Percentiles rank a stretch among this genome's conserved stretches.
These are phyloP conservation scores for Leptarthrus brevirostris DNA, from an alignment of 2,888 invertebrate species.

Conservation along the genomic window DNA sequence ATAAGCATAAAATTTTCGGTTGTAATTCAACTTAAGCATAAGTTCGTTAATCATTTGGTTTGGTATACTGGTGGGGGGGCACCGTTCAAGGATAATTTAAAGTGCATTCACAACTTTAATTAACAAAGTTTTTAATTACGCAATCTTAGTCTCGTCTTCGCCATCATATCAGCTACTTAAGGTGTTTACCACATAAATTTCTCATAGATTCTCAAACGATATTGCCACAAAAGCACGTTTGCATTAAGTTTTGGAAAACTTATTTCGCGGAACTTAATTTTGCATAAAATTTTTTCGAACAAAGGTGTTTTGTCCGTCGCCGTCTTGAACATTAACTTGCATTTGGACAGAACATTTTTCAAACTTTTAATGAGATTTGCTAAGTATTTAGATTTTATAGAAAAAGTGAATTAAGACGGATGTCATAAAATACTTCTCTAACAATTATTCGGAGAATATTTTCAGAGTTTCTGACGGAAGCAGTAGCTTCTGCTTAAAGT, in stretches of 20 bases:
- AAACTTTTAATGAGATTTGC: neutral
- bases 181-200: constrained; percentile 50
- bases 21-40: constrained; percentile 15
- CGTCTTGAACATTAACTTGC: neutral
- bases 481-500: too few species aligned
- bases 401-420: too few species aligned
- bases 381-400: too few species aligned
- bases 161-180: constrained; percentile 1
- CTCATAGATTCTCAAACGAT: constrained; percentile 47
- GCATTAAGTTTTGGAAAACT: constrained; percentile 32
- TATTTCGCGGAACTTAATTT: constrained; percentile 50
- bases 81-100: constrained; percentile 19
- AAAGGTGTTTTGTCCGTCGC: neutral
- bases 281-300: constrained; percentile 47
- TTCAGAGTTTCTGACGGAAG: too few species aligned
- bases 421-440: too few species aligned
- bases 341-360: neutral
- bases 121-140: constrained; percentile 52
- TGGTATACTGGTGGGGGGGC: neutral
- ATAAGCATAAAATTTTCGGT: constrained; percentile 38
- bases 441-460: too few species aligned
- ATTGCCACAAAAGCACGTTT: constrained; percentile 44
- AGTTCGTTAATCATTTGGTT: constrained; percentile 6
- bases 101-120: constrained; percentile 49
- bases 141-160: constrained; percentile 19